phyloP scores from a whole-genome alignment of 2,113 vertebrate genomes.

The Pontoporia blainvillei region DNA sequence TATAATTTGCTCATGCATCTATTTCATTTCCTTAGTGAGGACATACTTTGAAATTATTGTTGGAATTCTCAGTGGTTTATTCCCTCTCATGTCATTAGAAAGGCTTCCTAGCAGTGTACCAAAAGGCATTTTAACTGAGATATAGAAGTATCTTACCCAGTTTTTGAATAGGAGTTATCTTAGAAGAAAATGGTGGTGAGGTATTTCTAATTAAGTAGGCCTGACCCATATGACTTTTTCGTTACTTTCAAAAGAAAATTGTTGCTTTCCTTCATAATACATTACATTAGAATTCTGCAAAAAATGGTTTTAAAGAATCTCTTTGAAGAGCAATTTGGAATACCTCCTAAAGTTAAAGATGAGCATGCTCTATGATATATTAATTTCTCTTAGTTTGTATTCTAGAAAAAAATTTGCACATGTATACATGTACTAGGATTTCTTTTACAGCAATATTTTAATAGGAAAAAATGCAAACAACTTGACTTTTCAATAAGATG shows the following conservation, averaged over 20 bases:
- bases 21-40: background rate
- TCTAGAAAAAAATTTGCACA: background rate
- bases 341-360: background rate
- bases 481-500: background rate
- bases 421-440: background rate
- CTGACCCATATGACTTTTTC: background rate
- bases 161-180: background rate
- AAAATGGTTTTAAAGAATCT: background rate
- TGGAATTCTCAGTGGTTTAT: background rate
- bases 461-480: background rate
- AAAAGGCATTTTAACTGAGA: background rate
- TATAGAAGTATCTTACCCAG: background rate
- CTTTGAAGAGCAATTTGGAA: slow-evolving; percentile 23
- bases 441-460: background rate
- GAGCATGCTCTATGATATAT: background rate
- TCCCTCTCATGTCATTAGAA: background rate
- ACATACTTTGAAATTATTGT: background rate
- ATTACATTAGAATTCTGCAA: background rate
- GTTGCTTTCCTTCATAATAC: background rate
- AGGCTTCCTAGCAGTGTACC: background rate
- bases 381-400: background rate
- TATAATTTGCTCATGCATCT: slow-evolving; percentile 7
- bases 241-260: background rate
- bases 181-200: background rate
- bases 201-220: slow-evolving; percentile 26